Conservation (phyloP, 37 sponge, comb jelly and placozoan species). For the Ianthella basta region DNA sequence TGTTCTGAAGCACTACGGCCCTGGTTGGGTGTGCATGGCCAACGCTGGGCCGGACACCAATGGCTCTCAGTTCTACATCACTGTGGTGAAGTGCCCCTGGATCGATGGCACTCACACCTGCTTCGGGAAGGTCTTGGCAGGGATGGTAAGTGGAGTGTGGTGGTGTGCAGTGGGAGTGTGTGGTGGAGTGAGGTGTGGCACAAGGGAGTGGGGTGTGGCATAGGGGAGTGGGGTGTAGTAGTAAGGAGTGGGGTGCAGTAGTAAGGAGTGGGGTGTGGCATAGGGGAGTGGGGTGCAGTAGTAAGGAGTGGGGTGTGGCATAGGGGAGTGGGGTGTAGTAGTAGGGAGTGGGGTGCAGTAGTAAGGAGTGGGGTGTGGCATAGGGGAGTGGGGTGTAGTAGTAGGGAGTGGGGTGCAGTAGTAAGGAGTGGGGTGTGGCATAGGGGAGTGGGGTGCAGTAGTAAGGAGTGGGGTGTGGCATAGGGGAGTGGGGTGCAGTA, state of each 20-base stretch:
- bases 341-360: too few species aligned
- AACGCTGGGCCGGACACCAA: constrained; percentile 86
- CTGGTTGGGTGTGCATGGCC: constrained; percentile 90
- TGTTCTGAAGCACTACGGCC: constrained; percentile 74
- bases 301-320: not conserved
- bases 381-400: too few species aligned
- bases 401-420: too few species aligned
- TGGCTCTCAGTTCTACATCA: constrained; percentile 89
- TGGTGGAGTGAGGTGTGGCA: not conserved
- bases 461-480: too few species aligned
- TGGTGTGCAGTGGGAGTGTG: not conserved
- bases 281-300: not conserved
- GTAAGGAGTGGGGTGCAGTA: not conserved
- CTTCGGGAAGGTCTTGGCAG: constrained; percentile 79
- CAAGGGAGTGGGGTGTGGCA: not conserved
- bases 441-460: too few species aligned
- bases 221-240: not conserved
- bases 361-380: too few species aligned
- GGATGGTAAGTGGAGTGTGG: constrained; percentile 64
- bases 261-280: not conserved
- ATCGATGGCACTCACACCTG: constrained; percentile 78
- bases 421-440: too few species aligned
- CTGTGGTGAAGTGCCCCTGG: constrained; percentile 74
- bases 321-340: not conserved
- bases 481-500: too few species aligned